Conservation (phyloP, 2,888 invertebrate species). For the Drosophila borborema region DNA sequence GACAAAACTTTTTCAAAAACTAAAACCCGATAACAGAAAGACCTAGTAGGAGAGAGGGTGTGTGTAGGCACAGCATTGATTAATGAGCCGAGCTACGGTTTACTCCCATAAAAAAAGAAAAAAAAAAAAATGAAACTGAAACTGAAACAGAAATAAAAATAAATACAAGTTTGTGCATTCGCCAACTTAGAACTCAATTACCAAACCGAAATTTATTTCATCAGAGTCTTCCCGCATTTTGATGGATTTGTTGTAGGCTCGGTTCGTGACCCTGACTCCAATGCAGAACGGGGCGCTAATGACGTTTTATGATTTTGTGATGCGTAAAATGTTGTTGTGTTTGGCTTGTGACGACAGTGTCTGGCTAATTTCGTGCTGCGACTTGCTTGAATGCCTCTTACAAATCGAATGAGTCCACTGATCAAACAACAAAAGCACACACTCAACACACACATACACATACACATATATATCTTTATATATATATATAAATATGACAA, state of each 20-base stretch:
- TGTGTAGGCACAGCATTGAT: conserved; percentile 55
- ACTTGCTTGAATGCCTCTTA: conserved; percentile 67
- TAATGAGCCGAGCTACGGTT: conserved; percentile 52
- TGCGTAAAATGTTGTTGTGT: conserved; percentile 68
- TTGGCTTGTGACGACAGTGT: conserved; percentile 20
- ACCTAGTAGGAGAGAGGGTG: background rate
- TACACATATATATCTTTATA: background rate
- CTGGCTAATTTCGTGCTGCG: conserved; percentile 56
- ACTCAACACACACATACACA: background rate
- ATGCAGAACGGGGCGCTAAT: conserved; percentile 64
- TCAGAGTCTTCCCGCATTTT: conserved; percentile 71
- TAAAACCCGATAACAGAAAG: conserved; percentile 14
- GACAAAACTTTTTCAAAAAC: conserved; percentile 67
- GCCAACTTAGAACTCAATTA: conserved; percentile 75
- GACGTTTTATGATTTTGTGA: conserved; percentile 75
- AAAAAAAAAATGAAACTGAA: background rate
- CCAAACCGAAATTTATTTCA: conserved; percentile 49
- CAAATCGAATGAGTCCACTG: conserved; percentile 42
- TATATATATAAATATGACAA: conserved; percentile 29
- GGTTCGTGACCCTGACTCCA: conserved; percentile 20
- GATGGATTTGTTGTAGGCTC: conserved; percentile 64
- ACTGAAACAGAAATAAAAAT: conserved; percentile 4
- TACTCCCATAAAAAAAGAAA: conserved; percentile 3
- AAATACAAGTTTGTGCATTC: conserved; percentile 35
- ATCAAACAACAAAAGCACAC: conserved; percentile 12